Conservation (phyloP, 2,888 invertebrate genomes). For the Cosmorhoe ocellata region DNA sequence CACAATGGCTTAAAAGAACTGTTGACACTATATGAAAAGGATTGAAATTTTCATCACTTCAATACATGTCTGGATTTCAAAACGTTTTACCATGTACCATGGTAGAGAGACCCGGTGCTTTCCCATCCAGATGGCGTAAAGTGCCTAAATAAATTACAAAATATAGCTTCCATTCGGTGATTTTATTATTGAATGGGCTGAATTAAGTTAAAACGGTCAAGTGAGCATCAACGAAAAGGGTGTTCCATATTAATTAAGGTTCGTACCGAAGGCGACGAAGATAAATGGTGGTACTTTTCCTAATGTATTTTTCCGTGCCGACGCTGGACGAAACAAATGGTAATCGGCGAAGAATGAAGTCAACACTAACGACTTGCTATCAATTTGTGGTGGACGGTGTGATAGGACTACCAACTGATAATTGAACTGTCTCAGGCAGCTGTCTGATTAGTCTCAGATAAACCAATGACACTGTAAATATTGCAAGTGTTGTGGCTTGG, state of each 20-base stretch:
- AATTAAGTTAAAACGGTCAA: slow-evolving; percentile 5
- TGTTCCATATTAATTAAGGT: slow-evolving; percentile 81
- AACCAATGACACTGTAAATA: too few species aligned
- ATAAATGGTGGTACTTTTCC: slow-evolving; percentile 69
- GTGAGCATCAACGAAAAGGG: slow-evolving; percentile 53
- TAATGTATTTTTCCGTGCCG: slow-evolving; percentile 78
- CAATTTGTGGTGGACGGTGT: slow-evolving; percentile 61
- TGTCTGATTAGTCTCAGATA: background rate
- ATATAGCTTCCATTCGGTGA: too few species aligned
- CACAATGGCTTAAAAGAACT: too few species aligned
- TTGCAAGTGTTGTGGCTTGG: too few species aligned
- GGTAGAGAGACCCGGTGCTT: too few species aligned
- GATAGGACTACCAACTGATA: slow-evolving; percentile 24
- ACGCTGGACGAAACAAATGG: slow-evolving; percentile 73
- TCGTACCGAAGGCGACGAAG: slow-evolving; percentile 74
- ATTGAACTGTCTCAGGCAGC: slow-evolving; percentile 21
- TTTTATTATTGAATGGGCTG: background rate
- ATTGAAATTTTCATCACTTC: too few species aligned
- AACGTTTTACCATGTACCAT: too few species aligned
- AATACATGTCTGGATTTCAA: too few species aligned
- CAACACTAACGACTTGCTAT: slow-evolving; percentile 64
- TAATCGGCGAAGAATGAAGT: slow-evolving; percentile 81
- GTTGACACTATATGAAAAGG: too few species aligned
- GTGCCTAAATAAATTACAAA: too few species aligned
- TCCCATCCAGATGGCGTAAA: too few species aligned